phyloP scores from a whole-genome alignment of 2,888 invertebrate genomes.

The Gymnoscelis rufifasciata region DNA sequence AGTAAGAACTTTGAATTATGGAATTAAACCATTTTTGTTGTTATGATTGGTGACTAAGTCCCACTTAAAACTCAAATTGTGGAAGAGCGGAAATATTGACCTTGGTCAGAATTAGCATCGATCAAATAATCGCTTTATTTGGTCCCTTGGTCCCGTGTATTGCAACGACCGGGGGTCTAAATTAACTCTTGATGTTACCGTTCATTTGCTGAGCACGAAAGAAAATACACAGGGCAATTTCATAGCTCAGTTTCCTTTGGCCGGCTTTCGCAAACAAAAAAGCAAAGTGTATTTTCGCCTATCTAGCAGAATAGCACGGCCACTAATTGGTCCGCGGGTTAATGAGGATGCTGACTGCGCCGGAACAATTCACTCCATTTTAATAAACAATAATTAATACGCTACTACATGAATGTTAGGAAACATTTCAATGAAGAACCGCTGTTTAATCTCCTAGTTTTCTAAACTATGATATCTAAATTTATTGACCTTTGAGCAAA shows the following conservation, averaged over 20 bases:
- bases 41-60: background rate
- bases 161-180: slow-evolving; percentile 1
- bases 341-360: slow-evolving; percentile 75
- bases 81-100: slow-evolving; percentile 3
- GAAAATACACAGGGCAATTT: slow-evolving; percentile 4
- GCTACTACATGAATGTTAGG: background rate
- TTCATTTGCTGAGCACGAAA: slow-evolving; percentile 1
- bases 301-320: slow-evolving; percentile 54
- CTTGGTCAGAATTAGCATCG: slow-evolving; percentile 6
- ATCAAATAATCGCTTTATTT: slow-evolving; percentile 4
- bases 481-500: too few species aligned
- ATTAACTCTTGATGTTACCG: slow-evolving; percentile 2
- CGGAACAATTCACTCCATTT: slow-evolving; percentile 69
- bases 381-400: slow-evolving; percentile 4
- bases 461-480: too few species aligned
- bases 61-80: slow-evolving; percentile 2
- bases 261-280: slow-evolving; percentile 21
- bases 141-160: slow-evolving; percentile 1
- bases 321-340: slow-evolving; percentile 66
- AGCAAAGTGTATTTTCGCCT: slow-evolving; percentile 47
- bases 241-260: slow-evolving; percentile 17
- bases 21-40: too few species aligned
- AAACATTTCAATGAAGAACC: background rate
- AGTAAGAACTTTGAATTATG: too few species aligned
- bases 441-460: too few species aligned